Percentiles rank a stretch among this genome's conserved stretches.
Evolutionary conservation across 2,113 vertebrate species (phyloP).

Genomic region (Centropristis striata): DNA sequence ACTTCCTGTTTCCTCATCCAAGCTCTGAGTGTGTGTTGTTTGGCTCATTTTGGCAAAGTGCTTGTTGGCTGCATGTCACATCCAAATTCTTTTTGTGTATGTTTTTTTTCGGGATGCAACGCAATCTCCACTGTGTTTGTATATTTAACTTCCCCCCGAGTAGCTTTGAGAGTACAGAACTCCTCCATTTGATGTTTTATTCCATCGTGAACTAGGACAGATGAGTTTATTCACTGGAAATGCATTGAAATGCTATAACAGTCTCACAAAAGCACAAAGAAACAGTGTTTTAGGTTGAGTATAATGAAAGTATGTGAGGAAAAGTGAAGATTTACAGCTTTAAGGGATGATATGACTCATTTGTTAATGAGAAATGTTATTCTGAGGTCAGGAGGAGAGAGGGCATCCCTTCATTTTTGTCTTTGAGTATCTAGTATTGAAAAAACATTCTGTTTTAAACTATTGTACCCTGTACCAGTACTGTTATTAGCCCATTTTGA

Average conservation of each 20-base stretch:
- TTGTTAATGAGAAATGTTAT: background rate
- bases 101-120: background rate
- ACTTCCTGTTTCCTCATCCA: background rate
- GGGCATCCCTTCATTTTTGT: background rate
- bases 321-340: background rate
- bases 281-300: constrained; percentile 1
- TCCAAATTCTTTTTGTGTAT: background rate
- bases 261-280: background rate
- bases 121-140: background rate
- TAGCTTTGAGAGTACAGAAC: background rate
- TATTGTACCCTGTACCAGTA: too few species aligned
- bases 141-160: background rate
- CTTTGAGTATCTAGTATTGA: too few species aligned
- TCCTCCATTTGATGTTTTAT: background rate
- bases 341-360: background rate
- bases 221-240: background rate
- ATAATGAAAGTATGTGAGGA: background rate
- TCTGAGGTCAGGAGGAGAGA: background rate
- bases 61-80: constrained; percentile 7
- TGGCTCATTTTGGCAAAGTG: constrained; percentile 2
- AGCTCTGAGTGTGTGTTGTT: constrained; percentile 6
- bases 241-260: background rate
- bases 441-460: background rate
- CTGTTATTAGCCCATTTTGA: background rate
- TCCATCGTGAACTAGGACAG: background rate